phyloP scores from a whole-genome alignment of 2,113 vertebrate genomes.

The Pantherophis guttatus region DNA sequence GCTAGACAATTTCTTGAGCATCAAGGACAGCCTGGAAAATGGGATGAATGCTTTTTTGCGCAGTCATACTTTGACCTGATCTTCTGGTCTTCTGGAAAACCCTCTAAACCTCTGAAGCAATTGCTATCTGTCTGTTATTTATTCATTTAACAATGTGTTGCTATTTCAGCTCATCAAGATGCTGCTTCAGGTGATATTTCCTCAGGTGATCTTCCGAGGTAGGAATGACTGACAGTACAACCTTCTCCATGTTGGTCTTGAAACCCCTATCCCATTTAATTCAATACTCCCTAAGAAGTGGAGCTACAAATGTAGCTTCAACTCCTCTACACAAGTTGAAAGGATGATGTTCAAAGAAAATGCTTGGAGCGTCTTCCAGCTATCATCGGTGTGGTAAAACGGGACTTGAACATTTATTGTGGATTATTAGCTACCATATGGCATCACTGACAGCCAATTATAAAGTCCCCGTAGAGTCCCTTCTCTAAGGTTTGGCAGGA shows the following conservation, averaged over 20 bases:
- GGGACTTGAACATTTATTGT: constrained; percentile 5
- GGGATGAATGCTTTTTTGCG: background rate
- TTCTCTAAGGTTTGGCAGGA: constrained; percentile 23
- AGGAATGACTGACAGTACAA: background rate
- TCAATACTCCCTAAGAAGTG: background rate
- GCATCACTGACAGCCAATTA: constrained; percentile 50
- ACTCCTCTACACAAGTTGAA: constrained; percentile 11
- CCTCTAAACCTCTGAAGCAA: constrained; percentile 19
- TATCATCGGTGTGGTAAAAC: constrained; percentile 47
- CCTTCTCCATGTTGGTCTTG: too few species aligned
- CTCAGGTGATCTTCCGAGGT: constrained; percentile 27
- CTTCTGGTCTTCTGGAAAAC: constrained; percentile 31
- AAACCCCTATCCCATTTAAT: background rate
- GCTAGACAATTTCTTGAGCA: background rate
- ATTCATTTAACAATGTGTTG: background rate
- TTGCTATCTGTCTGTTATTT: constrained; percentile 6
- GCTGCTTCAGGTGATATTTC: constrained; percentile 6
- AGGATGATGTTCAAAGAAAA: constrained; percentile 21
- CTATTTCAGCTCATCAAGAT: background rate
- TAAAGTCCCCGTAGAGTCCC: constrained; percentile 28
- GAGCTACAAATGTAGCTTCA: background rate
- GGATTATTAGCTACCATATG: constrained; percentile 4
- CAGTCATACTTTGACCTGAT: background rate
- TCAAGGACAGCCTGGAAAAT: background rate
- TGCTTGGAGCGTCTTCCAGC: background rate